phyloP scores from a whole-genome alignment of 2,888 invertebrate genomes.

The Dolichomitus sp. region DNA sequence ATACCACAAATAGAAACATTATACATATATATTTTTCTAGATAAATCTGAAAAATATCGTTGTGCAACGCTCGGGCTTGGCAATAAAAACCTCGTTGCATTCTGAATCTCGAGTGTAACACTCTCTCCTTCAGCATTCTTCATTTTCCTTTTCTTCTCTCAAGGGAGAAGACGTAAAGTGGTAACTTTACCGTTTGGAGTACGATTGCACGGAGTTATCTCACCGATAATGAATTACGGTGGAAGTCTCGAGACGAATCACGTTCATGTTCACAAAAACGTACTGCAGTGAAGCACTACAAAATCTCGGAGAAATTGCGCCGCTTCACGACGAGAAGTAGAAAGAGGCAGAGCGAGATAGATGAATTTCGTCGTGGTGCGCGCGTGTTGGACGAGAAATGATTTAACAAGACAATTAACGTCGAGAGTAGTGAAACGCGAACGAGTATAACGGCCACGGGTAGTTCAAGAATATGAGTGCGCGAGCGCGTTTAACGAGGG shows the following conservation, averaged over 20 bases:
- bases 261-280: conserved; percentile 10
- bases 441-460: conserved; percentile 50
- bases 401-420: conserved; percentile 69
- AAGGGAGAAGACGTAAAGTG: neutral
- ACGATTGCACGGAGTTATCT: neutral
- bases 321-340: neutral
- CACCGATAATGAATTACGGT: conserved; percentile 55
- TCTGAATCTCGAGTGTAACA: conserved; percentile 8
- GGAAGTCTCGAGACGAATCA: conserved; percentile 23
- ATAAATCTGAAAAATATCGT: conserved; percentile 19
- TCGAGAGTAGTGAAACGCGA: conserved; percentile 60
- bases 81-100: conserved; percentile 24
- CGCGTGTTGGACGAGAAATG: conserved; percentile 60
- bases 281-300: neutral
- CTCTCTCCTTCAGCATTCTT: conserved; percentile 22
- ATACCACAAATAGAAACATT: too few relatives aligned
- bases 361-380: conserved; percentile 36
- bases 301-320: conserved; percentile 6
- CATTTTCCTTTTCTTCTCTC: conserved; percentile 34
- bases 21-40: neutral
- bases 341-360: conserved; percentile 18
- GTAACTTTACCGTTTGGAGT: neutral
- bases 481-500: conserved; percentile 61
- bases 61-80: neutral
- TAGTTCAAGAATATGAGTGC: conserved; percentile 49